phyloP scores from a whole-genome alignment of 1,140 invertebrate genomes.

The Ceratitis capitata region DNA sequence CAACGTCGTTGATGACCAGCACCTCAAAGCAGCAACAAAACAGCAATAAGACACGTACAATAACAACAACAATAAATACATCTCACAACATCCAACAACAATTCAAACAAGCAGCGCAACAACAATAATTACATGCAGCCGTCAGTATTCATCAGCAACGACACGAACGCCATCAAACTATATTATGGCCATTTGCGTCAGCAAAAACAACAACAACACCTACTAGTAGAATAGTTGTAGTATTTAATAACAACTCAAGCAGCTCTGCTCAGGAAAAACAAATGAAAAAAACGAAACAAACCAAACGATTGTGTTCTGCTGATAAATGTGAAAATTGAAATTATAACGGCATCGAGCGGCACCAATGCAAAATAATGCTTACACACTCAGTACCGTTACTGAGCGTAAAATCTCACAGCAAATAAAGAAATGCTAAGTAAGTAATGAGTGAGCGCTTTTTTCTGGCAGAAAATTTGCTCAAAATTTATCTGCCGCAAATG shows the following conservation, averaged over 20 bases:
- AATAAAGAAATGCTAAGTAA: background rate
- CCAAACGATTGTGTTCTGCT: background rate
- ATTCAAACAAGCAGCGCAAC: background rate
- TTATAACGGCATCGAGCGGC: conserved; percentile 7
- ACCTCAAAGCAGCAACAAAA: background rate
- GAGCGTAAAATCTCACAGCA: background rate
- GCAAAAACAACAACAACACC: background rate
- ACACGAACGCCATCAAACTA: conserved; percentile 30
- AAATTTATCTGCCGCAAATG: no score
- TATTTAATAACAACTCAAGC: no score
- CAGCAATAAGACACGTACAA: no score
- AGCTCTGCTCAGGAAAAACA: background rate
- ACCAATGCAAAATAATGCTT: conserved; percentile 2
- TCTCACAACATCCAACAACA: background rate
- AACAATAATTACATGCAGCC: background rate
- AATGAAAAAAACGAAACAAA: no score
- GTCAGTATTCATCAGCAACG: conserved; percentile 27
- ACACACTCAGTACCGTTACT: background rate
- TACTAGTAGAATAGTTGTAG: no score
- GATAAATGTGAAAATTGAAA: conserved; percentile 11
- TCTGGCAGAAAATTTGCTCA: background rate
- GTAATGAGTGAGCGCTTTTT: background rate
- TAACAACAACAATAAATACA: background rate
- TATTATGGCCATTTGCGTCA: conserved; percentile 1
- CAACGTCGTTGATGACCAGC: background rate